phyloP scores from a whole-genome alignment of 2,797 vertebrate species.

The Trachops cirrhosus region DNA sequence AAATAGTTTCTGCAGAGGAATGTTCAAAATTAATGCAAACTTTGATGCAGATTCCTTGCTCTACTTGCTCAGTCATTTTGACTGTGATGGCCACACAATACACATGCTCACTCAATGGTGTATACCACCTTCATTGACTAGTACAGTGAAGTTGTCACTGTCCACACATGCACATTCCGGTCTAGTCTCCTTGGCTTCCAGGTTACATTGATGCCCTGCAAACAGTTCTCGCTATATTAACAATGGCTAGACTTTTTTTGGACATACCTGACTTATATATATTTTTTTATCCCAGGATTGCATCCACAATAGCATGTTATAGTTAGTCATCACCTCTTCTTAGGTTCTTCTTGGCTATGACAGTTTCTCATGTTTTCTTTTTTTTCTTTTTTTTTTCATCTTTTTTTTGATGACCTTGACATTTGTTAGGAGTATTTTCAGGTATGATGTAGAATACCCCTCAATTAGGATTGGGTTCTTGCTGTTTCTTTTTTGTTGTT shows the following conservation, averaged over 20 bases:
- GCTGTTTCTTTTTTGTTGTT: background rate
- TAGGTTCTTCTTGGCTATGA: background rate
- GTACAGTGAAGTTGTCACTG: background rate
- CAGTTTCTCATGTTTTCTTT: background rate
- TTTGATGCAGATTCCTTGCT: background rate
- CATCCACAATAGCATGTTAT: background rate
- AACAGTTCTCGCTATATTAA: background rate
- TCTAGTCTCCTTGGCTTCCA: background rate
- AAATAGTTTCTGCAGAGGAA: background rate
- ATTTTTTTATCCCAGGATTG: background rate
- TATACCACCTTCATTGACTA: background rate
- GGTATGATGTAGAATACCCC: background rate
- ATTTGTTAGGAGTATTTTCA: background rate
- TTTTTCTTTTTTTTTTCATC: background rate
- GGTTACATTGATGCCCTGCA: background rate
- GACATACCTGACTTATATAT: background rate
- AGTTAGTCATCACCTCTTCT: background rate
- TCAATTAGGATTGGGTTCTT: background rate
- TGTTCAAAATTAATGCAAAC: background rate
- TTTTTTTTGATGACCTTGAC: background rate
- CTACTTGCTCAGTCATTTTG: background rate
- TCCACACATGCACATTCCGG: background rate
- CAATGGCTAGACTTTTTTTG: background rate
- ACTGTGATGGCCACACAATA: background rate
- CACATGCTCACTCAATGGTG: background rate